phyloP scores from a whole-genome alignment of 2,113 vertebrate species.

The Pelmatolapia mariae region DNA sequence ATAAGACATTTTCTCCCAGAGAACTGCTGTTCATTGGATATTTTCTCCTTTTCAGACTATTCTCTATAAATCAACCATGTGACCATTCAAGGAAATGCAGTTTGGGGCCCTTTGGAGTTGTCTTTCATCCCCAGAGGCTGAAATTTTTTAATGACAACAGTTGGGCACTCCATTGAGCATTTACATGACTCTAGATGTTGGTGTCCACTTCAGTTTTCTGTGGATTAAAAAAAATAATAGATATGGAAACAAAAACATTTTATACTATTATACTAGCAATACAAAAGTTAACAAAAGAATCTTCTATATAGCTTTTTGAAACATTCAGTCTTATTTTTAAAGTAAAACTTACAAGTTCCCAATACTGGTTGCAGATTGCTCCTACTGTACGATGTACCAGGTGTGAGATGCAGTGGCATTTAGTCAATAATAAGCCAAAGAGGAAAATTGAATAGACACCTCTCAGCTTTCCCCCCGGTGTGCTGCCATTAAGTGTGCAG shows the following conservation, averaged over 20 bases:
- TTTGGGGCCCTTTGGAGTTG: neutral
- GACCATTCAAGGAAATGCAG: neutral
- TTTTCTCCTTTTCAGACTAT: neutral
- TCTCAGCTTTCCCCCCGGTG: neutral
- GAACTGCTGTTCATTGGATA: neutral
- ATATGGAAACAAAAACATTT: neutral
- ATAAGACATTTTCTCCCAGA: neutral
- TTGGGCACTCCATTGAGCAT: neutral
- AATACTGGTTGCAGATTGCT: neutral
- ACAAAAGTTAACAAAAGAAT: neutral
- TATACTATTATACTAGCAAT: neutral
- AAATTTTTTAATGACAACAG: neutral
- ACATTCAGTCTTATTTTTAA: neutral
- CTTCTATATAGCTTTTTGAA: neutral
- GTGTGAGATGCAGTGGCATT: neutral
- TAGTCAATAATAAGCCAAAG: neutral
- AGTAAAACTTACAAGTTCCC: neutral
- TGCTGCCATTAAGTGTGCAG: neutral
- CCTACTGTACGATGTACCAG: neutral
- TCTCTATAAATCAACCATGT: neutral
- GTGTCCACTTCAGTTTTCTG: neutral
- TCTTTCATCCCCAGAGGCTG: neutral
- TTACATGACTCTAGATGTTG: neutral
- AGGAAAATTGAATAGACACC: constrained; percentile 5
- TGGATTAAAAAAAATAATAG: neutral